A percentile compares a stretch with the other conserved stretches of the same genome.
Evolutionary conservation across 2,888 invertebrate species (phyloP).

Genomic region (Eilema sororculum): DNA sequence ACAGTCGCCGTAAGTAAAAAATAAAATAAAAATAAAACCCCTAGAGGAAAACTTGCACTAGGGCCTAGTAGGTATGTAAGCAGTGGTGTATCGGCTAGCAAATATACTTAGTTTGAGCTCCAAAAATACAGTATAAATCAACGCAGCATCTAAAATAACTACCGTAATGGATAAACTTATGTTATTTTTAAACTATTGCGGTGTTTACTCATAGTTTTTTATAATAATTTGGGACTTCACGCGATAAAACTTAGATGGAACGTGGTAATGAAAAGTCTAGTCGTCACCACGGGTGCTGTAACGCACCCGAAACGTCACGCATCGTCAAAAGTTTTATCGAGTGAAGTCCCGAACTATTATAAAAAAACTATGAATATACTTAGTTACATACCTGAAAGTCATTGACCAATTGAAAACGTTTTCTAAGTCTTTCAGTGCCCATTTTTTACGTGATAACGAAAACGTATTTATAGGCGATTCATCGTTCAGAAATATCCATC

Average conservation of each 20-base stretch:
- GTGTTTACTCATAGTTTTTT: no score
- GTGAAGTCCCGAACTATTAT: no score
- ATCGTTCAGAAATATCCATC: constrained; percentile 91
- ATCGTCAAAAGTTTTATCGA: no score
- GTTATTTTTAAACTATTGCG: no score
- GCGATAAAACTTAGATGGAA: no score
- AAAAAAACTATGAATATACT: no score
- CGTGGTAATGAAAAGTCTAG: no score
- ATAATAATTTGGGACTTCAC: no score
- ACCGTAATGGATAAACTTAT: not conserved
- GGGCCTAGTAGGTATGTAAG: not conserved
- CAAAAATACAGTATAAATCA: not conserved
- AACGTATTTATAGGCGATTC: constrained; percentile 89
- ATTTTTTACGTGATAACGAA: constrained; percentile 64
- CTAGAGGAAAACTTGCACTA: not conserved
- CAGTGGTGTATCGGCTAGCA: not conserved
- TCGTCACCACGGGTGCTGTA: no score
- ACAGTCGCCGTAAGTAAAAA: no score
- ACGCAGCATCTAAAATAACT: not conserved
- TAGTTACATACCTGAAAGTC: constrained; percentile 85
- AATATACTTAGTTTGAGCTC: not conserved
- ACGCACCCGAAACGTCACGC: no score
- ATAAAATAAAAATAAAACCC: no score
- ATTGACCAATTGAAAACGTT: constrained; percentile 91
- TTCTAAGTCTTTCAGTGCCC: constrained; percentile 76